Conservation (phyloP, 30 jellyfish, hydroid and myxozoan species). For the Pelagia noctiluca region DNA sequence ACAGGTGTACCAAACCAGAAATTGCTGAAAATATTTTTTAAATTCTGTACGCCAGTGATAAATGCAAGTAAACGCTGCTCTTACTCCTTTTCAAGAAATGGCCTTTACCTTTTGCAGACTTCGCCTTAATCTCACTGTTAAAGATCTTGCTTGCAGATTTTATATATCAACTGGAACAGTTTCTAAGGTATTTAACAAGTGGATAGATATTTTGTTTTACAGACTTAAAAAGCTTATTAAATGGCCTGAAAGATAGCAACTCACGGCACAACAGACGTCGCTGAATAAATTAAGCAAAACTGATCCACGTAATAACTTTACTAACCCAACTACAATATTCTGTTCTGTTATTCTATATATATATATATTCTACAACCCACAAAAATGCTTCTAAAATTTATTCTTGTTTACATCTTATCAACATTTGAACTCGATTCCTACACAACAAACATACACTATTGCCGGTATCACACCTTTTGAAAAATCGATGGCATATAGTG, state of each 20-base stretch:
- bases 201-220: constrained; percentile 42
- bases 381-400: too few relatives aligned
- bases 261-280: too few relatives aligned
- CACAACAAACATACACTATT: too few relatives aligned
- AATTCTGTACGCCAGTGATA: constrained; percentile 12
- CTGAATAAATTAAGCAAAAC: too few relatives aligned
- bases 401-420: too few relatives aligned
- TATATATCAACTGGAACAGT: constrained; percentile 32
- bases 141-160: constrained; percentile 54
- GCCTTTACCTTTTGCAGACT: constrained; percentile 7
- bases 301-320: too few relatives aligned
- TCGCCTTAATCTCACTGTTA: constrained; percentile 32
- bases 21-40: constrained; percentile 11
- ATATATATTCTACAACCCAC: too few relatives aligned
- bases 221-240: constrained; percentile 30
- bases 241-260: constrained; percentile 62
- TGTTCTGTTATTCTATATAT: too few relatives aligned
- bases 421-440: too few relatives aligned
- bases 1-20: constrained; percentile 41
- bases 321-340: too few relatives aligned
- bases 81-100: constrained; percentile 2
- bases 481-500: too few relatives aligned
- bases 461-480: too few relatives aligned
- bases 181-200: constrained; percentile 28
- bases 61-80: not conserved